Evolutionary conservation across 2,113 vertebrate species (phyloP).

Genomic region (Phocoena phocoena): DNA sequence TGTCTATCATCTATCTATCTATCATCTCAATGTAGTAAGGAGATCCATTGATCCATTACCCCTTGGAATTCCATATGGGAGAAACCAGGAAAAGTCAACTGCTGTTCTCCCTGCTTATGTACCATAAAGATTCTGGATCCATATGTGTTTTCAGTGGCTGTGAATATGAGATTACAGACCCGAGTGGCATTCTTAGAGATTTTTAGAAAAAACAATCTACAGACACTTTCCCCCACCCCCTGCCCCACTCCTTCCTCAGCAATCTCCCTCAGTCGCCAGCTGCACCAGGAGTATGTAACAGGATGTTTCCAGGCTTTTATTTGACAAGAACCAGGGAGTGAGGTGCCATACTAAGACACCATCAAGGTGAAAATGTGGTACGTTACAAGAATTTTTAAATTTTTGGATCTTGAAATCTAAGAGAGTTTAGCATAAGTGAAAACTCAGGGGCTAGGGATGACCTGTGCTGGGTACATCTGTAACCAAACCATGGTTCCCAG

Average conservation of each 20-base stretch:
- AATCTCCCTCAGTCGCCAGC: background rate
- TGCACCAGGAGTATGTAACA: background rate
- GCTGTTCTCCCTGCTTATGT: background rate
- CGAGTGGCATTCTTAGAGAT: background rate
- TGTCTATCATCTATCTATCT: background rate
- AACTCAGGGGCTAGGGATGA: background rate
- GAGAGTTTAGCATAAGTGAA: background rate
- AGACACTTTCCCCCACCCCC: background rate
- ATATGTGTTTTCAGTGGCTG: background rate
- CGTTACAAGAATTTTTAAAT: background rate
- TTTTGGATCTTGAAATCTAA: background rate
- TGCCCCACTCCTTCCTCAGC: background rate
- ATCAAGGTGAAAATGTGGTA: background rate
- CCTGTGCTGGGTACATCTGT: background rate
- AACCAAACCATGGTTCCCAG: background rate
- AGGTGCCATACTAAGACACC: background rate
- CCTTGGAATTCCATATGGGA: slow-evolving; percentile 14
- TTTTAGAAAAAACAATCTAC: background rate
- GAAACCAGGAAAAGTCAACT: slow-evolving; percentile 1
- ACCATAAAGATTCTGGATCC: background rate
- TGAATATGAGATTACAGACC: background rate
- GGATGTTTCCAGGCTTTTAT: background rate
- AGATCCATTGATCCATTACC: background rate
- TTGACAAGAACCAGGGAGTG: background rate
- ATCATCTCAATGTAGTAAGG: background rate